Evolutionary conservation across 2,888 invertebrate species (phyloP), one percentile per base, ranked within the genome.

Genomic region (Polyploca ridens): DNA sequence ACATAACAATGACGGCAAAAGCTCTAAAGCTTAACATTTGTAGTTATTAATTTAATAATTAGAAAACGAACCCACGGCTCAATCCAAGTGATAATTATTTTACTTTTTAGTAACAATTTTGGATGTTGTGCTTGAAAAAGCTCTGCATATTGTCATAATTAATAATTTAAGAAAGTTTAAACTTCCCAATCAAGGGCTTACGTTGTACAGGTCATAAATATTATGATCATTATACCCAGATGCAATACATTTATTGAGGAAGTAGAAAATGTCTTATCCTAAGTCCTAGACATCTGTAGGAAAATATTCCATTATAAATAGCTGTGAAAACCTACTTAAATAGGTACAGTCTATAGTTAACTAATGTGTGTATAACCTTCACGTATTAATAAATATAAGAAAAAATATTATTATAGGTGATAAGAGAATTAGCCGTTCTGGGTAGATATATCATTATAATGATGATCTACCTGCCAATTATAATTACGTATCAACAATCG

Each of bases 21-120:
- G 58, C 70, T 66, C 78, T 63, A 85, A 86, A 82, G 78, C 77
- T 83, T 85, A 86, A 81, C 76, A 73, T 69, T 77, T 62, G 58
- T 68, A 66, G 65, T 61, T 68, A 65, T 62, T 62, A 63, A 66
- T 63, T 68, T 65, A 65, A 58, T 72, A 62, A 72, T 70, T 82
- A 83, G 76, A 68, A 76, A 72, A 70, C 75, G 70, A 77, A 82
- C 67, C 76, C 75, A 73, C 73, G 69, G 87, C 87, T 87, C 87
- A 87, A 87, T 75, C 77, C 77, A 80, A 78, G 80, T 79, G 79
- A 79, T 87, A 85, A 66, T 74, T 70, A 73, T 70, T 69, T 69
- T 74, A 74, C 71, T 70, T 74, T 74, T 64, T 68, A 69, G 74
- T 77, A 64, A 61, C 58, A 58, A 33, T 19, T 49, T 54, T 54